A percentile compares a stretch with the other conserved stretches of the same genome.
Evolutionary conservation across 2,888 invertebrate species (phyloP).

Genomic region (Hoplodrina ambigua): DNA sequence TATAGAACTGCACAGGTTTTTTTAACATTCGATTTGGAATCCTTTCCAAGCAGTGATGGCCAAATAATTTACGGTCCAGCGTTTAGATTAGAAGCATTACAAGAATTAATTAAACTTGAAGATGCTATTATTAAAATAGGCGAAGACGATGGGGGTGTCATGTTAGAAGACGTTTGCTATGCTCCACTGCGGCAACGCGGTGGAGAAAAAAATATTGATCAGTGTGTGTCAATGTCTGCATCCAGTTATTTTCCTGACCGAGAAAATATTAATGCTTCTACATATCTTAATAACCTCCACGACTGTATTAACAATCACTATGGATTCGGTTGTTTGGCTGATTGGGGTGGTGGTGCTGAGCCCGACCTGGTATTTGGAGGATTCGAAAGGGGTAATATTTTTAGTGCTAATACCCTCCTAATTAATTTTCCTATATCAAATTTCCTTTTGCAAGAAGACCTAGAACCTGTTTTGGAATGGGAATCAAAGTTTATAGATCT

Average conservation of each 20-base stretch:
- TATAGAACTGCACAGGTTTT: conserved; percentile 97
- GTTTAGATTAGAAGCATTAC: conserved; percentile 94
- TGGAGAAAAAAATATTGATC: conserved; percentile 85
- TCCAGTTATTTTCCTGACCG: conserved; percentile 94
- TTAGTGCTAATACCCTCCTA: conserved; percentile 90
- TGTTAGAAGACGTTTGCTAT: conserved; percentile 93
- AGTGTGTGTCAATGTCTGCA: conserved; percentile 95
- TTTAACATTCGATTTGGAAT: conserved; percentile 91
- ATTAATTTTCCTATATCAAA: conserved; percentile 95
- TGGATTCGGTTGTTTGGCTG: conserved; percentile 92
- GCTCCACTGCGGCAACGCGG: conserved; percentile 94
- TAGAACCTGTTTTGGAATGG: conserved; percentile 93
- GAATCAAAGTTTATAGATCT: conserved; percentile 93
- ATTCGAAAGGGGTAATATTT: conserved; percentile 83
- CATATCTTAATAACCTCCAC: conserved; percentile 80
- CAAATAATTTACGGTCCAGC: conserved; percentile 93
- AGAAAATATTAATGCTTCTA: conserved; percentile 84
- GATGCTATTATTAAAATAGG: conserved; percentile 92
- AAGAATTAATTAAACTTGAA: conserved; percentile 93
- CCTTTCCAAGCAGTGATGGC: conserved; percentile 77
- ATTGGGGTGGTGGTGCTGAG: conserved; percentile 97
- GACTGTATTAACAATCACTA: conserved; percentile 85
- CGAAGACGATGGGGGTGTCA: conserved; percentile 87
- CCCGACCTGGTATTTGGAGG: conserved; percentile 96
- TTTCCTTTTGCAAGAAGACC: conserved; percentile 89